These are phyloP conservation scores for Cactoblastis cactorum DNA, from an alignment of 2,888 invertebrate genomes.

Conservation along the genomic window DNA sequence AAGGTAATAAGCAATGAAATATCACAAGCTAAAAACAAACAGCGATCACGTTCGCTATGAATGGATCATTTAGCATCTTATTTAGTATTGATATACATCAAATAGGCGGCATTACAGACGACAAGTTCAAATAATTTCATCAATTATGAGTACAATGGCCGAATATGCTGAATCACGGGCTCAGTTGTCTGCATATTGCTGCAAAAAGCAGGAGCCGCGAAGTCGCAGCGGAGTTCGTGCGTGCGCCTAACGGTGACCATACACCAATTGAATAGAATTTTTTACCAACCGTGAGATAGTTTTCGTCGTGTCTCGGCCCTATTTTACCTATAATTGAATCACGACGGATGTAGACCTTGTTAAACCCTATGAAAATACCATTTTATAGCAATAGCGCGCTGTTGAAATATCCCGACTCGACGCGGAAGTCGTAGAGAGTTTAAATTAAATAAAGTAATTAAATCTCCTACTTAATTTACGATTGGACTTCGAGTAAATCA, in stretches of 20 bases:
- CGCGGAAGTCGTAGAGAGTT: neutral
- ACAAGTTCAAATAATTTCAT: slow-evolving; percentile 60
- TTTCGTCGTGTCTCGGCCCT: slow-evolving; percentile 51
- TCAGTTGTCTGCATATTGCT: slow-evolving; percentile 59
- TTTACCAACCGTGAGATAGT: slow-evolving; percentile 51
- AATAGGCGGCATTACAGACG: slow-evolving; percentile 49
- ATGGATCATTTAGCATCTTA: slow-evolving; percentile 33
- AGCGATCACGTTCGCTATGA: slow-evolving; percentile 18
- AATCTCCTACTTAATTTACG: slow-evolving; percentile 2
- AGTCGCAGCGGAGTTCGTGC: slow-evolving; percentile 49
- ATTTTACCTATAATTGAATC: slow-evolving; percentile 60
- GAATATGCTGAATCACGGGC: slow-evolving; percentile 52
- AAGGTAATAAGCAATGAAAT: no score
- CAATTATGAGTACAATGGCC: slow-evolving; percentile 60
- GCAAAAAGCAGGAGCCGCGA: slow-evolving; percentile 55
- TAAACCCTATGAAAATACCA: slow-evolving; percentile 15
- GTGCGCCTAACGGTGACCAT: slow-evolving; percentile 64
- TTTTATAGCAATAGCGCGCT: neutral
- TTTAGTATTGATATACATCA: slow-evolving; percentile 52
- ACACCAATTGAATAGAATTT: slow-evolving; percentile 65
- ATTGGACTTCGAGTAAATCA: neutral
- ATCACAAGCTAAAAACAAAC: no score
- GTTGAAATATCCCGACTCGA: neutral
- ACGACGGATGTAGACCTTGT: slow-evolving; percentile 39
- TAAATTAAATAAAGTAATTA: slow-evolving; percentile 10